phyloP scores from a whole-genome alignment of 2,888 invertebrate genomes.

The Lathronympha strigana region DNA sequence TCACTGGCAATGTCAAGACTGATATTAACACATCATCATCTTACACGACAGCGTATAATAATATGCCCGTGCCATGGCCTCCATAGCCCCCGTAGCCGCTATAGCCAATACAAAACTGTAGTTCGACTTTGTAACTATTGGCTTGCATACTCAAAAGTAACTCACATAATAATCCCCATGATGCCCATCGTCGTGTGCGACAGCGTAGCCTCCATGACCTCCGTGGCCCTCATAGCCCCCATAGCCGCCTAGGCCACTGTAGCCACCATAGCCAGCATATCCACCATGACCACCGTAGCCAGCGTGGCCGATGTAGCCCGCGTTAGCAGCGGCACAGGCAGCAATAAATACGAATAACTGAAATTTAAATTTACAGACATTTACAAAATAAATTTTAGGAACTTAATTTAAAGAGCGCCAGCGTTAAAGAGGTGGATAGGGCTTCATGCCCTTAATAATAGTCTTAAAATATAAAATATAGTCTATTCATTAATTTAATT shows the following conservation, averaged over 20 bases:
- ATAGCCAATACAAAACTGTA: no score
- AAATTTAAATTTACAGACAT: no score
- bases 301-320: slow-evolving; percentile 52
- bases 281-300: slow-evolving; percentile 47
- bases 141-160: slow-evolving; percentile 20
- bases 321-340: slow-evolving; percentile 60
- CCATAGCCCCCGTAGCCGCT: no score
- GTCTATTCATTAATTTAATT: no score
- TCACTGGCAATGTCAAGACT: no score
- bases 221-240: slow-evolving; percentile 44
- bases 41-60: no score
- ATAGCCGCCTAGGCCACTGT: slow-evolving; percentile 49
- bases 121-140: not conserved
- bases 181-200: slow-evolving; percentile 48
- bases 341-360: slow-evolving; percentile 67
- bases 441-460: no score
- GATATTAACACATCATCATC: no score
- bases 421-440: no score
- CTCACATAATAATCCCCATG: slow-evolving; percentile 75
- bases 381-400: not conserved
- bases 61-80: no score
- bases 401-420: no score
- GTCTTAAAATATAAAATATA: no score
- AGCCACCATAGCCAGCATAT: slow-evolving; percentile 46
- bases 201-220: slow-evolving; percentile 42